Percentiles rank a stretch among this genome's conserved stretches.
Conservation (phyloP, 2,888 invertebrate species). For the Erebia ligea region DNA sequence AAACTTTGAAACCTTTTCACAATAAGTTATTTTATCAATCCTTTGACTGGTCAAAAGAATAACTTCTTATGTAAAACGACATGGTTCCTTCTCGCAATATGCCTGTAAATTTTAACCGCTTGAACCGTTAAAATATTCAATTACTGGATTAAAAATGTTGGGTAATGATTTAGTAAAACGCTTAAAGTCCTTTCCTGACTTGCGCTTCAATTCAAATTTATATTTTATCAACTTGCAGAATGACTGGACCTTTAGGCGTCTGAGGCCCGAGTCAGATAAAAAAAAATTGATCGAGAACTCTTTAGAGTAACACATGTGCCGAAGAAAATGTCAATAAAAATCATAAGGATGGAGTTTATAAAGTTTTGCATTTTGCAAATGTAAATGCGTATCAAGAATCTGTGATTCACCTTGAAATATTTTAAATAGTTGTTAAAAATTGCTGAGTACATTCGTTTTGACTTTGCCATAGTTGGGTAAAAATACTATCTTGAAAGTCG, state of each 20-base stretch:
- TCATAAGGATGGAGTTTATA: too few relatives aligned
- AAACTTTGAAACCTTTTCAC: background rate
- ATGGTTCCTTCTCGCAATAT: background rate
- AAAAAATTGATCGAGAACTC: background rate
- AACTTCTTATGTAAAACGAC: background rate
- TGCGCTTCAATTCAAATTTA: background rate
- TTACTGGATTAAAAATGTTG: background rate
- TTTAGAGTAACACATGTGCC: background rate
- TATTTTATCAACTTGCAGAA: slow-evolving; percentile 5
- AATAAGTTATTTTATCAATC: background rate
- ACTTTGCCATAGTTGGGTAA: too few relatives aligned
- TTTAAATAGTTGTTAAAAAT: too few relatives aligned
- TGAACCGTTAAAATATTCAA: background rate
- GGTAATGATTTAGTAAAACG: background rate
- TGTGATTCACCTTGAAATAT: too few relatives aligned
- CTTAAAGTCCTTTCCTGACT: background rate
- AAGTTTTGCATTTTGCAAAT: too few relatives aligned
- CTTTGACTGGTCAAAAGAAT: background rate
- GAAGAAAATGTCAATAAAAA: too few relatives aligned
- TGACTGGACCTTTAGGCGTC: background rate
- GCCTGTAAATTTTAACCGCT: background rate
- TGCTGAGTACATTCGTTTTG: too few relatives aligned
- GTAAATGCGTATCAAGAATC: too few relatives aligned
- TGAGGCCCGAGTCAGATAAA: too few relatives aligned
- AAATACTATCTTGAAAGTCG: too few relatives aligned